Evolutionary conservation across 1,140 invertebrate species (phyloP).

Genomic region (Rhagoletis zephyria): DNA sequence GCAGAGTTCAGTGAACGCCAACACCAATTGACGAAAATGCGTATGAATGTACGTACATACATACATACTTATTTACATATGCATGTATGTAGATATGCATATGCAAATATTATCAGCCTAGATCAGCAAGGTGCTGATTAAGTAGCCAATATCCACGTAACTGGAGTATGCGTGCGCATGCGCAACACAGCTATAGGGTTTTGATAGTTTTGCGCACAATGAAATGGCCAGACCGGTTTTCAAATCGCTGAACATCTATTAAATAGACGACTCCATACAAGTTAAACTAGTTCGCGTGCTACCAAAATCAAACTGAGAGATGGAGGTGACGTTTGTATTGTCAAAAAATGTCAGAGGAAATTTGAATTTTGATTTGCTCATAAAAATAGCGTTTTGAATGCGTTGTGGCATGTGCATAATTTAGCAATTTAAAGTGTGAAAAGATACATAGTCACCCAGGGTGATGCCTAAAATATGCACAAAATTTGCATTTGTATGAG

Average conservation of each 20-base stretch:
- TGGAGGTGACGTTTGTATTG: conserved; percentile 5
- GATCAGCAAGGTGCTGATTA: background rate
- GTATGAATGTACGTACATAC: no score
- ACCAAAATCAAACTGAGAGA: background rate
- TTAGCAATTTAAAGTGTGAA: conserved; percentile 17
- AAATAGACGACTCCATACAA: background rate
- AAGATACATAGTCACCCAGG: background rate
- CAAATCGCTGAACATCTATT: background rate
- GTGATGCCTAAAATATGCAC: conserved; percentile 1
- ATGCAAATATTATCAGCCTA: background rate
- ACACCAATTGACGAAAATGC: background rate
- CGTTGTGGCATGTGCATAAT: conserved; percentile 17
- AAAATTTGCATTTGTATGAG: background rate
- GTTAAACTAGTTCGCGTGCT: conserved; percentile 15
- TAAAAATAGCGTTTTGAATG: background rate
- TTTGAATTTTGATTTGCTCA: conserved; percentile 22
- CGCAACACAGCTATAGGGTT: background rate
- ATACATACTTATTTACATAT: no score
- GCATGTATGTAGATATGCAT: background rate
- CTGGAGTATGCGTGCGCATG: background rate
- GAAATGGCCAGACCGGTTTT: conserved; percentile 18
- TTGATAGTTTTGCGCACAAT: conserved; percentile 11
- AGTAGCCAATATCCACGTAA: background rate
- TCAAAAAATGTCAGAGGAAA: background rate
- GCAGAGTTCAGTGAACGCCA: background rate